A percentile compares a stretch with the other conserved stretches of the same genome.
Evolutionary conservation across 2,797 vertebrate genomes (phyloP).

Genomic region (Crax fasciolata): DNA sequence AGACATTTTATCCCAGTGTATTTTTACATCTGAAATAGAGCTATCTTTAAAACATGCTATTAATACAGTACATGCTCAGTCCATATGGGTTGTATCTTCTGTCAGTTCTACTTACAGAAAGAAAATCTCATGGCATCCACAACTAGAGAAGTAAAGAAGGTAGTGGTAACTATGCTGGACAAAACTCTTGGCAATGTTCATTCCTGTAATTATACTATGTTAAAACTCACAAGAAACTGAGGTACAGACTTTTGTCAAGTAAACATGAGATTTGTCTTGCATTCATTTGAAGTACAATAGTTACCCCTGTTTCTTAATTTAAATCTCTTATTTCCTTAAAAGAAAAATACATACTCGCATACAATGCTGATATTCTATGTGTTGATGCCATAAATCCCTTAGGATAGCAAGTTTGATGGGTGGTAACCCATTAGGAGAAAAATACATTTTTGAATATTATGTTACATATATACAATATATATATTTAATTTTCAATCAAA

Average conservation of each 20-base stretch:
- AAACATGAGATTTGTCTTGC: constrained; percentile 32
- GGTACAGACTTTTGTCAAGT: constrained; percentile 36
- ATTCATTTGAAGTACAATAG: neutral
- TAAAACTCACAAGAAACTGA: constrained; percentile 49
- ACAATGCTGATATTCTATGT: constrained; percentile 58
- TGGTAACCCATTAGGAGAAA: constrained; percentile 67
- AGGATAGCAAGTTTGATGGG: constrained; percentile 62
- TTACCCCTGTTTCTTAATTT: neutral
- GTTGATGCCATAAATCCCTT: constrained; percentile 51
- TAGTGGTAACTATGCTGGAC: neutral
- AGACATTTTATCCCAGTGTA: neutral
- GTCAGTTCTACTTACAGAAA: neutral
- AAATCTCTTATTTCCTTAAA: constrained; percentile 63
- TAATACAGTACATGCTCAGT: neutral
- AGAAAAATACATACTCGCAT: constrained; percentile 64
- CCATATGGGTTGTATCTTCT: neutral
- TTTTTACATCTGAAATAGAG: neutral
- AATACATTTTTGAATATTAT: constrained; percentile 54
- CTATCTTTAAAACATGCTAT: neutral
- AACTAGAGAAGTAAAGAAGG: neutral
- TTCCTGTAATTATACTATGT: neutral
- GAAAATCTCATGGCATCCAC: neutral
- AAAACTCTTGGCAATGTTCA: neutral
- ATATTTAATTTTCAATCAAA: constrained; percentile 61
- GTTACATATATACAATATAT: constrained; percentile 67